Percentiles rank a stretch among this genome's conserved stretches.
Conservation (phyloP, 2,113 vertebrate species). For the Pica pica region DNA sequence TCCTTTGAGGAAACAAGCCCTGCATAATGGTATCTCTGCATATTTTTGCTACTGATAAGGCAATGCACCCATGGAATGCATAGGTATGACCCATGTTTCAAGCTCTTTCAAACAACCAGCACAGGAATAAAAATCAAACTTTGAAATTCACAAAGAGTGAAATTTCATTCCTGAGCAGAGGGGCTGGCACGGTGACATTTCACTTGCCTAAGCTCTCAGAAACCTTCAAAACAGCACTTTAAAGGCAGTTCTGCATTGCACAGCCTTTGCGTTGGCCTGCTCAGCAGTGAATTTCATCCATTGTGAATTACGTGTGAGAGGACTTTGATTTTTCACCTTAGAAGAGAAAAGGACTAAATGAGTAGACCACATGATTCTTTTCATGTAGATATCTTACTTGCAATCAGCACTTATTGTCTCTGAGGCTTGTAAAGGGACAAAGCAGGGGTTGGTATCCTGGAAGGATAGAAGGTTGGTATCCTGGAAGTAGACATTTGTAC, state of each 20-base stretch:
- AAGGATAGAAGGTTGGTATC: background rate
- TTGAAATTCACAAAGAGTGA: background rate
- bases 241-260: background rate
- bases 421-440: constrained; percentile 1
- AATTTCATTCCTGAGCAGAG: background rate
- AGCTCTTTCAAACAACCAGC: background rate
- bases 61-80: background rate
- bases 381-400: background rate
- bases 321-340: constrained; percentile 51
- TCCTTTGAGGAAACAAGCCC: background rate
- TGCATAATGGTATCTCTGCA: background rate
- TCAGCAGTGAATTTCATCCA: background rate
- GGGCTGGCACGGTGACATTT: background rate
- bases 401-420: constrained; percentile 58
- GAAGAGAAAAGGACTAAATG: background rate
- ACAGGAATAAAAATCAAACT: constrained; percentile 15
- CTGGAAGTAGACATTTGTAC: background rate
- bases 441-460: background rate
- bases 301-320: constrained; percentile 8
- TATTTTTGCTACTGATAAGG: background rate
- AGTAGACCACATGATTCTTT: background rate
- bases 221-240: background rate
- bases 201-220: background rate
- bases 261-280: background rate
- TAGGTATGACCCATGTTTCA: background rate